Evolutionary conservation across 1,140 invertebrate genomes (phyloP), one percentile per base, ranked within the genome.

Genomic region (Musca vetustissima): DNA sequence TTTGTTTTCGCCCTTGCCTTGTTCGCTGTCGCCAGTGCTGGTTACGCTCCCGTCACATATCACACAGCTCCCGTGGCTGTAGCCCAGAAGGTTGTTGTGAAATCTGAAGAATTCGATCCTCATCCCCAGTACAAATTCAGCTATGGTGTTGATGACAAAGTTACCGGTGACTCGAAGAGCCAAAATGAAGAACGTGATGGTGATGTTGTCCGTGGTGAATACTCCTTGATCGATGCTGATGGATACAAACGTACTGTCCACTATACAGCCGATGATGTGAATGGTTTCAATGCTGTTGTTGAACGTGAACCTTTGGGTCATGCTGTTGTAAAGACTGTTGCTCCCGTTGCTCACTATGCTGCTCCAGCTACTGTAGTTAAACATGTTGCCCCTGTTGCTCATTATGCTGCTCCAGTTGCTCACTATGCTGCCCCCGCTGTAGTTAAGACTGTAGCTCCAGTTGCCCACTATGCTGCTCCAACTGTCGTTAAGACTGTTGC

Each of bases 101-200:
- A 74, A 67, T 67, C 71, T 24, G 75, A 76, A 66, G 70, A 74
- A 78, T 75, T 70, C 76, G 75, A 78, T 57, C 73, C 75, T 55
- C 76, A 77, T 72, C 74, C 74, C 4, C 83, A 84, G 71, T 86
- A 86, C 76, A 74, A 75, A 53, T 87, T 84, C 77, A 75, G 80
- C 4, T 87, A 75, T 52, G 73, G 73, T 59, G 72, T 85, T 55
- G 79, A 85, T 66, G 86, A 87, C 74, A 81, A 83, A 24, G 74
- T 81, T 71, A 88, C 84, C 68, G 86, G 88, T 22, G 86, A 88
- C 74, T 79, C 83, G 71, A 87, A 88, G 82, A 82, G 76, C 49
- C 85, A 87, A 73, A 81, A 85, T 71, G 86, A 88, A 83, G 84
- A 81, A 70, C 81, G 86, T 50, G 81, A 86, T 67, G 83, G 76